Evolutionary conservation across 2,888 invertebrate genomes (phyloP).

Genomic region (Mesorhabditis spiculigera): DNA sequence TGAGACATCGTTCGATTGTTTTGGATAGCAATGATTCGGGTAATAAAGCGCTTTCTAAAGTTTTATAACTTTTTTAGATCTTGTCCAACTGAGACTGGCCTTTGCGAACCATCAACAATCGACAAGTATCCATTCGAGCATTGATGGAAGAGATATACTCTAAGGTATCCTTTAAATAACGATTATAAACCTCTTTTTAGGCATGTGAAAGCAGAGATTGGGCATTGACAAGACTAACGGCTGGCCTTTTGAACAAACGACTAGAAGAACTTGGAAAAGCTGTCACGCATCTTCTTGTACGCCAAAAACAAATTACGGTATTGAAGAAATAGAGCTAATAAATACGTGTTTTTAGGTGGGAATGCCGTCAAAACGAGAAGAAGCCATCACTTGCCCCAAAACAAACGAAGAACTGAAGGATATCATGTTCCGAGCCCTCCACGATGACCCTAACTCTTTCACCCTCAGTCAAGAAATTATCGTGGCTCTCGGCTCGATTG

Average conservation of each 20-base stretch:
- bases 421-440: conserved; percentile 85
- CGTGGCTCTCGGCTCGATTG: conserved; percentile 96
- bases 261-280: conserved; percentile 93
- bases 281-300: conserved; percentile 89
- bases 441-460: conserved; percentile 93
- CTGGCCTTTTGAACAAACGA: conserved; percentile 90
- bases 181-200: conserved; percentile 28
- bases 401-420: conserved; percentile 87
- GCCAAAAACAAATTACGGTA: conserved; percentile 93
- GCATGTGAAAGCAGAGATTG: conserved; percentile 94
- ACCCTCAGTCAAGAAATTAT: conserved; percentile 85
- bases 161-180: conserved; percentile 64
- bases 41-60: conserved; percentile 1
- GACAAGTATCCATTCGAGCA: conserved; percentile 73
- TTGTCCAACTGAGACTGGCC: conserved; percentile 42
- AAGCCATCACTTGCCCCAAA: conserved; percentile 82
- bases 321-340: conserved; percentile 6
- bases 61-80: conserved; percentile 21
- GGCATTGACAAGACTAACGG: conserved; percentile 93
- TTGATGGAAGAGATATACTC: conserved; percentile 88
- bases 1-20: conserved; percentile 52
- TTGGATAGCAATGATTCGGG: conserved; percentile 53
- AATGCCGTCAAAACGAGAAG: conserved; percentile 91
- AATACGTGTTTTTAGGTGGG: conserved; percentile 67
- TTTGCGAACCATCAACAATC: conserved; percentile 59